Percentiles rank a stretch among this genome's conserved stretches.
Evolutionary conservation across 53 echinoderm and acorn worm species (phyloP).

Genomic region (Antedon mediterranea): DNA sequence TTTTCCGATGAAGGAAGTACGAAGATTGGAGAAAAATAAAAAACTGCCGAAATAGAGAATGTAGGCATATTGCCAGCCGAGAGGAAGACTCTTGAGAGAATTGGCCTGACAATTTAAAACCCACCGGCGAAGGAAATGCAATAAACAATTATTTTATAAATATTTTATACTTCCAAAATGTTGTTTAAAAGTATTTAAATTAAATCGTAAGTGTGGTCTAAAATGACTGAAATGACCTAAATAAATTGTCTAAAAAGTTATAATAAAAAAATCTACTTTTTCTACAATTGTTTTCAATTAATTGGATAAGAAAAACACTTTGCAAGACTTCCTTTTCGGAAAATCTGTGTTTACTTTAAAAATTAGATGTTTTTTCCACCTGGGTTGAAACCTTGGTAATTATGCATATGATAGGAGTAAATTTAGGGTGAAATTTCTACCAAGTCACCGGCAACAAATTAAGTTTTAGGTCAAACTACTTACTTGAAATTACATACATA

Average conservation of each 20-base stretch:
- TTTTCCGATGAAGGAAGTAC: conserved; percentile 51
- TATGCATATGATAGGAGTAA: not conserved
- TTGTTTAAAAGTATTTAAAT: no score
- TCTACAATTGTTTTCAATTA: no score
- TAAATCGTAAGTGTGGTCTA: no score
- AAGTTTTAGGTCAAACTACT: not conserved
- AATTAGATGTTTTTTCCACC: not conserved
- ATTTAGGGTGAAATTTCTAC: not conserved
- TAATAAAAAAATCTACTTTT: no score
- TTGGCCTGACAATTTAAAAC: not conserved
- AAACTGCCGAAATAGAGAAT: not conserved
- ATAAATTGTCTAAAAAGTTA: no score
- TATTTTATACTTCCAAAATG: no score
- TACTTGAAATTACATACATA: not conserved
- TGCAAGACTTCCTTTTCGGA: no score
- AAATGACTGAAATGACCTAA: no score
- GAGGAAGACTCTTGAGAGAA: not conserved
- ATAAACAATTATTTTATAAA: no score
- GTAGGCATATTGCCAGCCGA: not conserved
- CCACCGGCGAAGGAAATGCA: no score
- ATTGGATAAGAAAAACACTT: no score
- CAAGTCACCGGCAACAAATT: not conserved
- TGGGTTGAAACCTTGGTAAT: not conserved
- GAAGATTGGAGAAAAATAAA: not conserved
- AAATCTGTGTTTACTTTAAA: no score